These are phyloP conservation scores for Potorous gilbertii DNA, from an alignment of 2,797 vertebrate species.

Conservation along the genomic window DNA sequence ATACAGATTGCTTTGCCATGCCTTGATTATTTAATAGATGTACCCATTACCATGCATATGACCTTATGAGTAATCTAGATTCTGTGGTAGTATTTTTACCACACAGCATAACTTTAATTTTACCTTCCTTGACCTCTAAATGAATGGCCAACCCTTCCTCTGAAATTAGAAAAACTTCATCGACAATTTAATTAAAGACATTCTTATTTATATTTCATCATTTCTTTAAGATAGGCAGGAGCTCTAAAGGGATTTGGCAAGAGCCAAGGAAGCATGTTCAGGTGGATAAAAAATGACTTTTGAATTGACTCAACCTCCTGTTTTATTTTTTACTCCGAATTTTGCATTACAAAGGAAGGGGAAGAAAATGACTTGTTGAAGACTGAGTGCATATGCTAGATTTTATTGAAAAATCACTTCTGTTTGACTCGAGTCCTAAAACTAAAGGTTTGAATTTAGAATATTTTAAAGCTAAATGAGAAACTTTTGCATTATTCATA, in stretches of 20 bases:
- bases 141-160: background rate
- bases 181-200: constrained; percentile 27
- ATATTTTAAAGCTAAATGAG: constrained; percentile 58
- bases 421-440: constrained; percentile 41
- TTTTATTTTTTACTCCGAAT: constrained; percentile 41
- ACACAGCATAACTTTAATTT: constrained; percentile 48
- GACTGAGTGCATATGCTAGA: constrained; percentile 19
- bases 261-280: constrained; percentile 24
- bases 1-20: constrained; percentile 6
- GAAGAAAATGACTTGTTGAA: constrained; percentile 47
- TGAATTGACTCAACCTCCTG: constrained; percentile 26
- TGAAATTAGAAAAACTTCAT: constrained; percentile 19
- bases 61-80: background rate
- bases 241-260: constrained; percentile 23
- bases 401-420: constrained; percentile 57
- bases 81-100: constrained; percentile 27
- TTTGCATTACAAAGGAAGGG: constrained; percentile 48
- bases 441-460: constrained; percentile 25
- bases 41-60: background rate
- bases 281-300: constrained; percentile 43
- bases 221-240: constrained; percentile 54
- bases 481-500: constrained; percentile 58
- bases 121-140: constrained; percentile 24
- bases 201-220: constrained; percentile 21
- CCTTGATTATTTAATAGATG: background rate